Evolutionary conservation across 2,888 invertebrate genomes (phyloP), one percentile per base, ranked within the genome.

Genomic region (Acronicta aceris): DNA sequence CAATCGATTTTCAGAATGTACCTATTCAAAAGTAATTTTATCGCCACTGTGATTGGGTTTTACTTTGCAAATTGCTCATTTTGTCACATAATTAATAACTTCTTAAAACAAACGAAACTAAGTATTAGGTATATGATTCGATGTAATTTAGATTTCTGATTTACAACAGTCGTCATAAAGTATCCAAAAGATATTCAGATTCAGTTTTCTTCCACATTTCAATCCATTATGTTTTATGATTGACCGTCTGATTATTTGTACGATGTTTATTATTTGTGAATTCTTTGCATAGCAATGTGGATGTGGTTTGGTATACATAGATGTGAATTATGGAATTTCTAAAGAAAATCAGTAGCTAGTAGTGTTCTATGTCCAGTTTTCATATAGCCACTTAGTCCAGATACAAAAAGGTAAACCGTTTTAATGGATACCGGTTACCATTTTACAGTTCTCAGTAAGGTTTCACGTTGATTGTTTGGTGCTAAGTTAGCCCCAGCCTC

Each of bases 381-480:
- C 43, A 59, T 56, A 45, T 55, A 48, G 30, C 38, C 61, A 57
- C 59, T 73, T 71, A 73, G 67, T 70, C 63, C 46, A 73, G 63
- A 73, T 79, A 71, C 72, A 77, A 78, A 82, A 81, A 77, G 72
- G 55, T 65, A 71, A 69, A 80, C 82, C 72, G 79, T 81, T 85
- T 71, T 78, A 81, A 81, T 75, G 71, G 70, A 68, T 74, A 77
- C 76, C 69, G 59, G 72, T 76, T 71, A 70, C 62, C 56, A 65
- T 60, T 81, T 72, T 68, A 76, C 73, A 76, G 78, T 84, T 85
- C 79, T 68, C 62, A 72, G 83, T 82, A 83, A 62, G 65, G 75
- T 78, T 75, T 76, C 75, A 69, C 75, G 74, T 69, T 76, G 77
- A 81, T 83, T 84, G 81, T 85, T 82, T 77, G 71, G 68, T 74